phyloP scores from a whole-genome alignment of 2,888 invertebrate genomes.

The Oxytorus armatus region DNA sequence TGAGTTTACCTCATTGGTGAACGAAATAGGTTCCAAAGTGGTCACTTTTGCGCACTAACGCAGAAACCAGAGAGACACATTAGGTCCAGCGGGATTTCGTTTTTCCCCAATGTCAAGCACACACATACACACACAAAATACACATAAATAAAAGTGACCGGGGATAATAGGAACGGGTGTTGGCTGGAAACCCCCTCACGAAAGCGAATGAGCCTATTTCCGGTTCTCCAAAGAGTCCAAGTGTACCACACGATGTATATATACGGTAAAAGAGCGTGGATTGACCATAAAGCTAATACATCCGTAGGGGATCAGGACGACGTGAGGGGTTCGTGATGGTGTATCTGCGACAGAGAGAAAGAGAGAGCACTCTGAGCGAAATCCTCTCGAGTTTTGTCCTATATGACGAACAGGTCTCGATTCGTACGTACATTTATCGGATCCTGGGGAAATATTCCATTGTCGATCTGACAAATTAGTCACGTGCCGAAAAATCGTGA shows the following conservation, averaged over 20 bases:
- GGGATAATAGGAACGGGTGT: constrained; percentile 75
- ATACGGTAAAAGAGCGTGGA: constrained; percentile 70
- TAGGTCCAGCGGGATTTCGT: constrained; percentile 42
- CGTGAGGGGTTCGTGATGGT: constrained; percentile 38
- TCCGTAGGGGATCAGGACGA: constrained; percentile 74
- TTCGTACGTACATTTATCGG: constrained; percentile 51
- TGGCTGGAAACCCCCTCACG: constrained; percentile 56
- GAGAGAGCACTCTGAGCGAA: constrained; percentile 38
- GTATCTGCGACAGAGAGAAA: too few relatives aligned
- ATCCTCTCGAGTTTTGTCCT: constrained; percentile 40
- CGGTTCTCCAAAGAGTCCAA: constrained; percentile 73
- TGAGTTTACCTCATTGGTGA: constrained; percentile 11
- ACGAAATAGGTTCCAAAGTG: constrained; percentile 51
- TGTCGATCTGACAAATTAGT: constrained; percentile 80
- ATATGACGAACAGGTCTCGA: constrained; percentile 31
- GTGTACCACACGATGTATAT: constrained; percentile 23
- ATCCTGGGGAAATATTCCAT: constrained; percentile 15
- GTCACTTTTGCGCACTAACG: constrained; percentile 64
- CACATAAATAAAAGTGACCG: constrained; percentile 72
- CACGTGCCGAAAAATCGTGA: constrained; percentile 74
- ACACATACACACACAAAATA: constrained; percentile 24
- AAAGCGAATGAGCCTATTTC: constrained; percentile 77
- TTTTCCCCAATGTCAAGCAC: constrained; percentile 44
- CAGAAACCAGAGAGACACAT: constrained; percentile 61
- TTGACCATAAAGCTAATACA: constrained; percentile 81